Evolutionary conservation across 2,888 invertebrate genomes (phyloP), one percentile per base, ranked within the genome.

Genomic region (Oeneis ivallda): DNA sequence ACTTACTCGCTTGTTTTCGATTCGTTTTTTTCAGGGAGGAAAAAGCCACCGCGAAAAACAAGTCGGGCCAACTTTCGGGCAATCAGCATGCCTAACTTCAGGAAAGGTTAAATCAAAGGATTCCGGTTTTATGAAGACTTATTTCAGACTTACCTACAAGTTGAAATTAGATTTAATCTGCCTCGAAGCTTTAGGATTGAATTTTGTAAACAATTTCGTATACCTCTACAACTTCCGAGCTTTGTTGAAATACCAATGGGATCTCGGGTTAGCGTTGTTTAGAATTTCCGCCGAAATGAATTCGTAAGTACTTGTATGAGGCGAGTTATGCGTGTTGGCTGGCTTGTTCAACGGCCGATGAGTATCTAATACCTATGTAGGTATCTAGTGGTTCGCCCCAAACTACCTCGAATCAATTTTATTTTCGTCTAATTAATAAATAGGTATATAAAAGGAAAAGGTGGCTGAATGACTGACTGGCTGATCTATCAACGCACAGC

Each of bases 81-180:
- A 92, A 92, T 91, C 92, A 91, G 87, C 85, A 83, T 81, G 82
- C 79, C 84, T 76, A 88, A 89, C 87, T 89, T 86, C 75, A 80
- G 78, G 81, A 85, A 86, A 89, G 90, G 91, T 91, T 89, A 89
- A 92, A 92, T 92, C 91, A 91, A 92, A 91, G 90, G 89, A 90
- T 87, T 88, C 87, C 87, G 87, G 89, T 92, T 90, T 90, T 91
- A 91, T 90, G 89, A 90, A 91, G 91, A 91, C 90, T 92, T 91
- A 91, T 92, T 91, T 90, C 85, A 89, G 91, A 89, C 90, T 92
- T 92, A 90, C 90, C 91, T 89, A 87, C 82, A 86, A 91, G 89
- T 92, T 91, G 87, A 90, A 91, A 92, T 92, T 92, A 91, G 91
- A 92, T 92, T 92, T 91, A 91, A 91, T 91, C 92, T 76, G 90